phyloP scores from a whole-genome alignment of 2,888 invertebrate species.

The Macaria notata region DNA sequence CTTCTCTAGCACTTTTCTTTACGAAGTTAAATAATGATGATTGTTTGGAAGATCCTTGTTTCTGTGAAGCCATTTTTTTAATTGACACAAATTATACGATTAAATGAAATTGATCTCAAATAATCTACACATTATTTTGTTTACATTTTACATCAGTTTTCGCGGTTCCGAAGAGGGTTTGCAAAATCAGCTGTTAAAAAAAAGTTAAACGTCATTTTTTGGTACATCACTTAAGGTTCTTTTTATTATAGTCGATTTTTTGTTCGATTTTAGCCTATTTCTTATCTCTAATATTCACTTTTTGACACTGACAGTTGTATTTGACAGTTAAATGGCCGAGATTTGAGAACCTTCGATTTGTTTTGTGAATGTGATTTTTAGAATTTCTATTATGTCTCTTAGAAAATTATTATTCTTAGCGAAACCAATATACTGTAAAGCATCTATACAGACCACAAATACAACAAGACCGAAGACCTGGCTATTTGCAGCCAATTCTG shows the following conservation, averaged over 20 bases:
- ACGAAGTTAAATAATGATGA: conserved; percentile 55
- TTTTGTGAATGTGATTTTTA: conserved; percentile 52
- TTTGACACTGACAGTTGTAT: conserved; percentile 3
- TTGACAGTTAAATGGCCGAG: neutral
- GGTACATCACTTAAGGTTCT: no score
- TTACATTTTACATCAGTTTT: no score
- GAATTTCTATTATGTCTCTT: conserved; percentile 60
- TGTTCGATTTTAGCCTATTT: no score
- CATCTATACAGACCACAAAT: conserved; percentile 54
- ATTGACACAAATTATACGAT: no score
- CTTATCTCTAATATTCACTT: no score
- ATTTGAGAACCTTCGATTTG: conserved; percentile 44
- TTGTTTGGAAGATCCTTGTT: conserved; percentile 43
- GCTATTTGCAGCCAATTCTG: conserved; percentile 55
- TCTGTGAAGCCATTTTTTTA: conserved; percentile 43
- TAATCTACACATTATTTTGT: no score
- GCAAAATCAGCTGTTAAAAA: no score
- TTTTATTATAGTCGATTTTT: no score
- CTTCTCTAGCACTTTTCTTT: conserved; percentile 44
- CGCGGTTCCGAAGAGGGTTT: no score
- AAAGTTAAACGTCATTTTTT: no score
- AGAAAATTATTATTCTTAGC: conserved; percentile 67
- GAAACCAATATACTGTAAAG: conserved; percentile 58
- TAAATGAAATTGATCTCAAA: no score
- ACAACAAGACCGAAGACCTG: conserved; percentile 58